Evolutionary conservation across 1,140 invertebrate genomes (phyloP), one percentile per base, ranked within the genome.

Genomic region (Aphis craccivora): DNA sequence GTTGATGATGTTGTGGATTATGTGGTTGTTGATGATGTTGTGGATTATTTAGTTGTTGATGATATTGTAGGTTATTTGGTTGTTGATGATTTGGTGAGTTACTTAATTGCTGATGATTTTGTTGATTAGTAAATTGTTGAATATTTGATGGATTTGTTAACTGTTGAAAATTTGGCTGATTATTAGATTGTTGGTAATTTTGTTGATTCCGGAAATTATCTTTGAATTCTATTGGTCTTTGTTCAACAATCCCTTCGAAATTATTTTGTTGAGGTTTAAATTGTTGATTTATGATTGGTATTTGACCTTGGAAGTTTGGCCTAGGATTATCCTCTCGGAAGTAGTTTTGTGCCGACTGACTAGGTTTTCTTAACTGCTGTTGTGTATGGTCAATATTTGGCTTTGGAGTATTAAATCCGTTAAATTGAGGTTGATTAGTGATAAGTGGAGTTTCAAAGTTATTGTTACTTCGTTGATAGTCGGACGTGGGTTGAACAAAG

Each of bases 41-140:
- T 45, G 11, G 84, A 45, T 86, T 86, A 86, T 45, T 86, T 30
- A 11, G 86, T 37, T 94, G 90, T 55, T 87, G 84, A 48, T 87
- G 25, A 93, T 43, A 51, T 45, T 45, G 84, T 22, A 95, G 95
- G 94, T 95, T 94, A 55, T 95, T 95, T 51, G 95, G 94, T 94
- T 95, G 95, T 93, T 95, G 95, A 93, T 95, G 95, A 92, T 95
- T 95, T 55, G 93, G 88, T 25, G 94, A 94, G 30, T 95, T 93
- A 94, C 95, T 95, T 48, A 88, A 88, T 25, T 88, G 87, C 22
- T 88, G 95, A 95, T 81, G 95, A 95, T 93, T 96, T 96, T 94
- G 95, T 96, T 94, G 96, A 51, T 22, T 35, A 40, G 6, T n/a
- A 25, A 53, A 88, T 11, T 88, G 45, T 48, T 88, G 86, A 86